These are phyloP conservation scores for Argyrosomus japonicus DNA, from an alignment of 2,113 vertebrate genomes.

Conservation along the genomic window DNA sequence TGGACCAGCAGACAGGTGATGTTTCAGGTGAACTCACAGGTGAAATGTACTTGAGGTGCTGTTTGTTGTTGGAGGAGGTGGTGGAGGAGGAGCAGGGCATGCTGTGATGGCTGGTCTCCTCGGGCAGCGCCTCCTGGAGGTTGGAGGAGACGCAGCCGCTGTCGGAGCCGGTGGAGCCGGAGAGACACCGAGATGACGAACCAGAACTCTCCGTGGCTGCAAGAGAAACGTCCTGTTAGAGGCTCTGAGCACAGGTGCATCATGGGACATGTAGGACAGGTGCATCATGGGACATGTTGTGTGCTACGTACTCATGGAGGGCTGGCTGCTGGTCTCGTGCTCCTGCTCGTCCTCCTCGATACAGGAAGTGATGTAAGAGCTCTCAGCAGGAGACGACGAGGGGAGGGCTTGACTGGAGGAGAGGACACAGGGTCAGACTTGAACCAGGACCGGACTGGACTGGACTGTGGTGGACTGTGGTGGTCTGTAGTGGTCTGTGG, in stretches of 20 bases:
- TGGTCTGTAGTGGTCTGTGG: too few species aligned
- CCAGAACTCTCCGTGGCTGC: slow-evolving; percentile 95
- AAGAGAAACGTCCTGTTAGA: neutral
- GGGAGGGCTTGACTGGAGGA: slow-evolving; percentile 82
- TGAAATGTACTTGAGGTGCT: slow-evolving; percentile 85
- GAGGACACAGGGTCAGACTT: neutral
- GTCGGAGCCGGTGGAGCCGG: slow-evolving; percentile 93
- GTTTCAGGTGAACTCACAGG: slow-evolving; percentile 82
- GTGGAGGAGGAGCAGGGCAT: slow-evolving; percentile 63
- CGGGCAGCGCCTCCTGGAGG: slow-evolving; percentile 86
- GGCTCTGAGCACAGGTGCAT: too few species aligned
- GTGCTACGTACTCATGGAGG: slow-evolving; percentile 89
- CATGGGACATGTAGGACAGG: too few species aligned
- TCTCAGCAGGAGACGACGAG: slow-evolving; percentile 55
- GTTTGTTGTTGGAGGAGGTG: slow-evolving; percentile 76
- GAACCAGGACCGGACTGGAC: too few species aligned
- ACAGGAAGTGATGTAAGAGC: slow-evolving; percentile 82
- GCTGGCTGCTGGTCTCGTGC: slow-evolving; percentile 93
- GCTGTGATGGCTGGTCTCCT: slow-evolving; percentile 79
- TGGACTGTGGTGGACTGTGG: too few species aligned
- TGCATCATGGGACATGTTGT: too few species aligned
- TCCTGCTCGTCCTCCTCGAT: slow-evolving; percentile 93
- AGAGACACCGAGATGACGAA: slow-evolving; percentile 90
- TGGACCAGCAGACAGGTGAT: too few species aligned
- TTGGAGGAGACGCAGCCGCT: slow-evolving; percentile 91